Evolutionary conservation across 2,888 invertebrate species (phyloP), one percentile per base, ranked within the genome.

Genomic region (Zhuqinia jingwanae): DNA sequence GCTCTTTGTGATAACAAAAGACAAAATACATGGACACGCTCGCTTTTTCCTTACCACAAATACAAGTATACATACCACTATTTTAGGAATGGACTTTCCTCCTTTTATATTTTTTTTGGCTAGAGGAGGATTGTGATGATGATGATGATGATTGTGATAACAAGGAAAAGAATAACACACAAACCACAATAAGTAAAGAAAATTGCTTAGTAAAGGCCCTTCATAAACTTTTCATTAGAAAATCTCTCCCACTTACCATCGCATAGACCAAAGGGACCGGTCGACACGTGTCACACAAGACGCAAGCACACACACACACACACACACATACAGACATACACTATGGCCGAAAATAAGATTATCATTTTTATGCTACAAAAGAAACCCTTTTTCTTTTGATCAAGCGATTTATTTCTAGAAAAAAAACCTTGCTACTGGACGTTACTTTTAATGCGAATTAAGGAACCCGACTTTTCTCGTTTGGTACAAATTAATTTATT

Each of bases 161-260:
- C 3, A 3, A 45, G 10, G 78, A 45, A 65, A 45, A 68, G 22
- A 36, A 36, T 36, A 60, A 25, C n/a, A n/a, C 60, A 27, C 60
- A 60, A 25, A 30, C 60, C 27, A 36, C n/a, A 25, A 36, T 17
- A 45, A n/a, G n/a, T n/a, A 53, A 30, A 56, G 45, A 78, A 63
- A 36, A 60, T 45, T 11, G 56, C 8, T 47, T 15, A 15, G 70
- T 36, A 68, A n/a, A 73, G 25, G 82, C 50, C 47, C 60, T 45
- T 83, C 76, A 76, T 83, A 76, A 83, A 83, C 20, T 45, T 83
- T 83, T 83, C 83, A 83, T 83, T 60, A 68, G 42, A 25, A 42
- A 20, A 65, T 17, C 15, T n/a, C 36, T 65, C 5, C 1, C 5
- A n/a, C n/a, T n/a, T n/a, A n/a, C n/a, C n/a, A n/a, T n/a, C n/a